Conservation (phyloP, 2,888 invertebrate species). For the Sylvicola cinctus region DNA sequence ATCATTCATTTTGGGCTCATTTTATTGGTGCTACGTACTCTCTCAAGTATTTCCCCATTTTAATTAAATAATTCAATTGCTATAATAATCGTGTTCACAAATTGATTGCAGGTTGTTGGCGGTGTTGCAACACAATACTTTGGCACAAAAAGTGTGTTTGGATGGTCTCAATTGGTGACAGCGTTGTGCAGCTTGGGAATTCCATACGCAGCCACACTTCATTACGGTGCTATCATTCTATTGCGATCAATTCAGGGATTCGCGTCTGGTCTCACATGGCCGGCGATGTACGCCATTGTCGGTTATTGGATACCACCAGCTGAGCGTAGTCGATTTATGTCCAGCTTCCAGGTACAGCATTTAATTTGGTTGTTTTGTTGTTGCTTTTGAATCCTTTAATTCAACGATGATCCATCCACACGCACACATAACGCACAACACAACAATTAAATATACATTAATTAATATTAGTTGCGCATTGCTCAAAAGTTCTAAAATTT, state of each 20-base stretch:
- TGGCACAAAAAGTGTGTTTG: slow-evolving; percentile 48
- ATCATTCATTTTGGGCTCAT: slow-evolving; percentile 41
- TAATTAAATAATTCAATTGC: background rate
- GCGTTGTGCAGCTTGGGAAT: slow-evolving; percentile 44
- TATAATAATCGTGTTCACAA: too few relatives aligned
- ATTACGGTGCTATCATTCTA: slow-evolving; percentile 36
- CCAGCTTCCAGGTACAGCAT: slow-evolving; percentile 40
- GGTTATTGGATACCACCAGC: slow-evolving; percentile 52
- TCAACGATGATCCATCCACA: background rate
- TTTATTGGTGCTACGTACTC: slow-evolving; percentile 53
- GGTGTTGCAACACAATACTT: slow-evolving; percentile 47
- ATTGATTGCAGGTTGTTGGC: slow-evolving; percentile 28
- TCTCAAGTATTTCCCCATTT: slow-evolving; percentile 28
- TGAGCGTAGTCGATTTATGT: slow-evolving; percentile 52
- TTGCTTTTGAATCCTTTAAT: too few relatives aligned
- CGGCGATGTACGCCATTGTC: slow-evolving; percentile 53
- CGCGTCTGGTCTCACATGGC: slow-evolving; percentile 52
- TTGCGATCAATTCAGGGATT: slow-evolving; percentile 45
- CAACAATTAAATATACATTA: too few relatives aligned
- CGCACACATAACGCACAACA: background rate
- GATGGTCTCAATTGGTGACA: slow-evolving; percentile 46
- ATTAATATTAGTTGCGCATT: too few relatives aligned
- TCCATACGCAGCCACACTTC: slow-evolving; percentile 38
- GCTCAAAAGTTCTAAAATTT: background rate
- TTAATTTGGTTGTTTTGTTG: background rate